These are phyloP conservation scores for Nothura maculosa DNA, from an alignment of 2,797 vertebrate species.

Conservation along the genomic window DNA sequence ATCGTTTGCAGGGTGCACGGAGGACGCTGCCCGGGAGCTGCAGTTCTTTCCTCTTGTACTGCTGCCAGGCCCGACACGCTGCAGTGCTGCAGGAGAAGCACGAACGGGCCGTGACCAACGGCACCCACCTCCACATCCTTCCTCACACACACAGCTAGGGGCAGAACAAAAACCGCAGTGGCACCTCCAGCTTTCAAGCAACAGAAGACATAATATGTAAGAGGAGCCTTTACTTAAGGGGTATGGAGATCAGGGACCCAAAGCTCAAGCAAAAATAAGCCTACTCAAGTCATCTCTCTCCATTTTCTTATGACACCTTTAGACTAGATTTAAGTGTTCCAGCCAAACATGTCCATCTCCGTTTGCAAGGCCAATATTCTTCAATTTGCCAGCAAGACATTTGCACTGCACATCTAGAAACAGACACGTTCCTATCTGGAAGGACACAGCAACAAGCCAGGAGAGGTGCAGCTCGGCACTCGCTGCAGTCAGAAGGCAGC, in stretches of 20 bases:
- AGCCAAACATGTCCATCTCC: neutral
- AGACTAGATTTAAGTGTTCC: neutral
- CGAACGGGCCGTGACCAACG: neutral
- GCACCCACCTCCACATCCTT: fast-evolving
- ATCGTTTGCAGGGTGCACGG: neutral
- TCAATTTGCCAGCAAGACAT: neutral
- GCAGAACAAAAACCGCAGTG: neutral
- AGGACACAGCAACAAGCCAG: neutral
- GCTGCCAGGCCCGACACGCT: neutral
- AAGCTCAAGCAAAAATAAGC: neutral
- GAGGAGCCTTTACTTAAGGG: neutral
- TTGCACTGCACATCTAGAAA: neutral
- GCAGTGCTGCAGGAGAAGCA: slow-evolving; percentile 14
- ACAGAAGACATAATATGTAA: neutral
- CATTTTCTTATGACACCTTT: neutral
- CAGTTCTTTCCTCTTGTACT: neutral
- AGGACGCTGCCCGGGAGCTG: neutral
- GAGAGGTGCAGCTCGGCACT: neutral
- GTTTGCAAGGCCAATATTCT: neutral
- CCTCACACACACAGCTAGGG: neutral
- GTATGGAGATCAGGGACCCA: neutral
- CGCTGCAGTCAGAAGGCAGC: slow-evolving; percentile 9
- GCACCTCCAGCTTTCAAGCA: neutral
- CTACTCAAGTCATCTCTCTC: neutral
- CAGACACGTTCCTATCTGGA: neutral